Evolutionary conservation across 2,797 vertebrate species (phyloP).

Genomic region (Podargus strigoides): DNA sequence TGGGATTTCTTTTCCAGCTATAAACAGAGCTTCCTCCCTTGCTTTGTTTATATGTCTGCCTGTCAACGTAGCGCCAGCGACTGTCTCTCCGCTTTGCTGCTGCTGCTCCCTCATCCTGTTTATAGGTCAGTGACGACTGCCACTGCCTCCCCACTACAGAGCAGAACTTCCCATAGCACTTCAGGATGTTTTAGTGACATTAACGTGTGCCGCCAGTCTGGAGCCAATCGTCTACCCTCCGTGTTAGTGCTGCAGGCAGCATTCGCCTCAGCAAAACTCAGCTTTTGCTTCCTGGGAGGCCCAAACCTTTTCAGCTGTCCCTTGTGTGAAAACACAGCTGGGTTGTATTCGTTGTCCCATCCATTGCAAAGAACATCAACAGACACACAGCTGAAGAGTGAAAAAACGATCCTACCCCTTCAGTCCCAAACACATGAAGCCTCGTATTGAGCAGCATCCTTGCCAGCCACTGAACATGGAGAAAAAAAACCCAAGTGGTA

Average conservation of each 20-base stretch:
- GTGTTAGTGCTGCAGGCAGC: neutral
- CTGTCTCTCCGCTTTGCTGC: conserved; percentile 47
- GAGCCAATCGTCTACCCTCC: neutral
- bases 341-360: neutral
- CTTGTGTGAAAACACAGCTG: neutral
- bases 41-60: conserved; percentile 69
- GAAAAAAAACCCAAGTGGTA: neutral
- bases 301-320: neutral
- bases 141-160: neutral
- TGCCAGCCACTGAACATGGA: rapidly evolving
- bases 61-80: conserved; percentile 57
- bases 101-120: conserved; percentile 75
- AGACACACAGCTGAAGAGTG: neutral
- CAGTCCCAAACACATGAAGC: neutral
- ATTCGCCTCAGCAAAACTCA: neutral
- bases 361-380: neutral
- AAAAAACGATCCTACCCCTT: neutral
- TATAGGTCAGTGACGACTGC: conserved; percentile 48
- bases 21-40: conserved; percentile 70
- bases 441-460: neutral
- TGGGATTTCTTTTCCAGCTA: conserved; percentile 56
- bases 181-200: conserved; percentile 58
- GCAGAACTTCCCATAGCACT: conserved; percentile 48
- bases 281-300: neutral
- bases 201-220: conserved; percentile 36